These are phyloP conservation scores for Meloidogyne exigua DNA, from an alignment of 1,140 invertebrate species.

Conservation along the genomic window DNA sequence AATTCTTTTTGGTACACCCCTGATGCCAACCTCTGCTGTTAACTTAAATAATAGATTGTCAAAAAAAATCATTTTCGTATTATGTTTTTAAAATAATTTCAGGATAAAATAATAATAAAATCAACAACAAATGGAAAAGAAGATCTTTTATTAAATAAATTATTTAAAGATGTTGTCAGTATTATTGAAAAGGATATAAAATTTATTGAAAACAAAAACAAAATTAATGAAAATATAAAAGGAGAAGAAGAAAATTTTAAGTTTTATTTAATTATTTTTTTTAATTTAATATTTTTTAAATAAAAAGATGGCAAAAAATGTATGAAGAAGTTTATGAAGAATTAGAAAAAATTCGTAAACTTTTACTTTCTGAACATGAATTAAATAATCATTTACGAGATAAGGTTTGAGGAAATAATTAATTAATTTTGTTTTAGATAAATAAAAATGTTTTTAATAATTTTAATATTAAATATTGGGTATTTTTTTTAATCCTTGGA, in stretches of 20 bases:
- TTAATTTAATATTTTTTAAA: conserved; percentile 18
- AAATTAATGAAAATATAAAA: not conserved
- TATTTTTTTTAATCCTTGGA: too few species aligned
- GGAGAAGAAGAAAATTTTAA: not conserved
- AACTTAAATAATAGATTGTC: too few species aligned
- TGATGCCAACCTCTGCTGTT: too few species aligned
- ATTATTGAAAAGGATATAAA: conserved; percentile 47
- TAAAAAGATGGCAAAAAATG: conserved; percentile 57
- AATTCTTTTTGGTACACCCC: too few species aligned
- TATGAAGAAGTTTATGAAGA: conserved; percentile 59
- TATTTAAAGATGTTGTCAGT: conserved; percentile 51
- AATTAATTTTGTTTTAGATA: not conserved
- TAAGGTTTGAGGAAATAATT: conserved; percentile 40
- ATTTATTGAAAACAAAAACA: conserved; percentile 12
- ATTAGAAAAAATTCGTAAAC: conserved; percentile 54
- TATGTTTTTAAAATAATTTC: too few species aligned
- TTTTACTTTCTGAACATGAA: conserved; percentile 53
- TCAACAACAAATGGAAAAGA: not conserved
- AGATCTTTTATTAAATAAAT: conserved; percentile 42
- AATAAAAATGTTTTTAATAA: too few species aligned
- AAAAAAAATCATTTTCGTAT: too few species aligned
- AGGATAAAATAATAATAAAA: not conserved
- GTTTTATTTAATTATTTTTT: conserved; percentile 11
- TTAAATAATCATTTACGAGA: conserved; percentile 51
- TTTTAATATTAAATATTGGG: too few species aligned